Base-by-base conservation (phyloP, 2,888 invertebrate species). In the Drosophila prostipennis region DNA sequence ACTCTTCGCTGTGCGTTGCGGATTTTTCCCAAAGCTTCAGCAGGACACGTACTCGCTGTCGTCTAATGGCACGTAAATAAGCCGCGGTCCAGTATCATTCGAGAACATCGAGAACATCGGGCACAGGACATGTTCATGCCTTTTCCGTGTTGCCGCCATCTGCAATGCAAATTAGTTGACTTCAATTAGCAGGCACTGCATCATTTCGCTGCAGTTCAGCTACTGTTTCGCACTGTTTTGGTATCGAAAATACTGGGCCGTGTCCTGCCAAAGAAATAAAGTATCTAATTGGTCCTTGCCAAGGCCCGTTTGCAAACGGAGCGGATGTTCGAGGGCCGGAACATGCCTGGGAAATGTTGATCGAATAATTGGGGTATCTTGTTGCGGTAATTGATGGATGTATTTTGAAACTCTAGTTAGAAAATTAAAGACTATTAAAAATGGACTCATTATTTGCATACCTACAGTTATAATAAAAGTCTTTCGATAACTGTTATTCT, bases 161-260 rank as follows among this genome's bases (percentile, higher is more conserved):
- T 64, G 78, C 72, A 73, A 79, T 80, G 78, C 77, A 80, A 79
- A 79, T 80, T 70, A 79, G 77, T 70, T 78, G 80, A 77, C 80
- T 77, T 65, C 73, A 79, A 77, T 78, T 80, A 78, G 67, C 70
- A 68, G 57, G 45, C 63, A 70, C 59, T 75, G 77, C 75, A 79
- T 78, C 80, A 77, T 77, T 79, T 54, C 45, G 32, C 39, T 52
- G 58, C 29, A 56, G 32, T 58, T 40, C 61, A 14, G 43, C 16
- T 34, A 6, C n/a, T 60, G 60, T 57, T 37, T 43, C 23, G 61
- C 32, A 23, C 40, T 37, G 48, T 36, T 34, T 52, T 23, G 32
- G 40, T 16, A 61, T 40, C 58, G 39, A 40, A 57, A 57, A 57
- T 34, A 26, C n/a, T 34, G 32, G 23, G 34, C 63, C 46, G 19